Conservation (phyloP, 2,797 vertebrate species). For the Holocentrus rufus region DNA sequence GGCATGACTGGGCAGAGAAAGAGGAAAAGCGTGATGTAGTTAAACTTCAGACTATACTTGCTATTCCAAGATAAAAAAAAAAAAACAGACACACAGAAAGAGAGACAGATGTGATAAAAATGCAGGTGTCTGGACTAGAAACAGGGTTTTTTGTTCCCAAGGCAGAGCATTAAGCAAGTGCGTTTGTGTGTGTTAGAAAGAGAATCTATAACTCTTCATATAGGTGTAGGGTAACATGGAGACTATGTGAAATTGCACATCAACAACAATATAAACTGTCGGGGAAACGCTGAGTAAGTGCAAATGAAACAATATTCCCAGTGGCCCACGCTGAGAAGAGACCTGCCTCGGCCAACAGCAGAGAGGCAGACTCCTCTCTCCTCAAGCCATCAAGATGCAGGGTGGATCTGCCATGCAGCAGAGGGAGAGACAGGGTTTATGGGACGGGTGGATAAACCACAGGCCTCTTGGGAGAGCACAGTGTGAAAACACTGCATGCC, state of each 20-base stretch:
- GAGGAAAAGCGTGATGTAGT: neutral
- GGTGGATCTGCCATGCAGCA: constrained; percentile 30
- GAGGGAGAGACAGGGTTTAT: neutral
- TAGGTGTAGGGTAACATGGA: neutral
- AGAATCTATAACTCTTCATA: neutral
- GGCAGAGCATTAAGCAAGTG: neutral
- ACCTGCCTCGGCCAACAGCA: constrained; percentile 7
- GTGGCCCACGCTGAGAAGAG: neutral
- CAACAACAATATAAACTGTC: constrained; percentile 20
- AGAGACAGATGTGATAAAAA: constrained; percentile 6
- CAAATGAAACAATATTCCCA: constrained; percentile 1
- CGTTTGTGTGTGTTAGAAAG: neutral
- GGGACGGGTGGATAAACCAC: neutral
- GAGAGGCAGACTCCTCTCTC: constrained; percentile 13
- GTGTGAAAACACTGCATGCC: constrained; percentile 19
- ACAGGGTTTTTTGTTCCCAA: constrained; percentile 18
- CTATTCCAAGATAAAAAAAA: neutral
- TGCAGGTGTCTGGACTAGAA: neutral
- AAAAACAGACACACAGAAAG: neutral
- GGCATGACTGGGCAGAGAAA: neutral
- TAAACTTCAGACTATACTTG: neutral
- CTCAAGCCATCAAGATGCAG: neutral
- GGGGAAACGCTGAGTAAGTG: constrained; percentile 20
- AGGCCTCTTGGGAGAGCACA: constrained; percentile 33
- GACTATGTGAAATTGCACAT: neutral